Evolutionary conservation across 2,797 vertebrate genomes (phyloP).

Genomic region (Sphenopsis melanotis): DNA sequence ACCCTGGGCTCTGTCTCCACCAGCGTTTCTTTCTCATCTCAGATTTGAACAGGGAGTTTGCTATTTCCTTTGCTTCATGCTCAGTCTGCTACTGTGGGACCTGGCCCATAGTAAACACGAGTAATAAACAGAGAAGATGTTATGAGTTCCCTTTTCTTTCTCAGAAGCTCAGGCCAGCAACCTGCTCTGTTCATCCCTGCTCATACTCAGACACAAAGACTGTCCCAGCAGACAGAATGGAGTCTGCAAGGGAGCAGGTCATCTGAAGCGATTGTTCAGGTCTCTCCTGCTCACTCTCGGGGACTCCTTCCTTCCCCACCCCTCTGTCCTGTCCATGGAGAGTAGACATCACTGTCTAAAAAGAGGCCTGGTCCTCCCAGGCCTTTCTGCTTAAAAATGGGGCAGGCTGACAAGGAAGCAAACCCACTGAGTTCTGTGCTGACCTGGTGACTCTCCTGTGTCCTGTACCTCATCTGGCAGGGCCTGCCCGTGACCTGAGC

Average conservation of each 20-base stretch:
- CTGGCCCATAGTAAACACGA: neutral
- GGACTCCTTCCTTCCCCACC: neutral
- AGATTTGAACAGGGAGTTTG: neutral
- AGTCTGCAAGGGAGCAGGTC: neutral
- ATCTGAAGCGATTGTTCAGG: rapidly evolving
- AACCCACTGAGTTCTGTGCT: neutral
- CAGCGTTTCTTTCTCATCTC: neutral
- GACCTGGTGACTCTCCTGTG: neutral
- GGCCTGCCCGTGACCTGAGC: neutral
- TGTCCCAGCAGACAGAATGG: neutral
- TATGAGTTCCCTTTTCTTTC: neutral
- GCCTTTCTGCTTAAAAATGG: neutral
- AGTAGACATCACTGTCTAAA: neutral
- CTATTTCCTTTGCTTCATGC: neutral
- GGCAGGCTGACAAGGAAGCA: rapidly evolving
- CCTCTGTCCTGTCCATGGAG: neutral
- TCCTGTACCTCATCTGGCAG: neutral
- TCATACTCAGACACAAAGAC: neutral
- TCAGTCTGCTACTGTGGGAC: neutral
- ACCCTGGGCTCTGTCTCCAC: neutral
- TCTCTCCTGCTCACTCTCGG: neutral
- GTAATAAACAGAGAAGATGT: neutral
- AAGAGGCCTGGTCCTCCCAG: neutral
- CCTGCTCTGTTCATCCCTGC: neutral
- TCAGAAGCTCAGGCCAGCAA: neutral